phyloP scores from a whole-genome alignment of 1,140 invertebrate species.

The Melipona quadrifasciata region DNA sequence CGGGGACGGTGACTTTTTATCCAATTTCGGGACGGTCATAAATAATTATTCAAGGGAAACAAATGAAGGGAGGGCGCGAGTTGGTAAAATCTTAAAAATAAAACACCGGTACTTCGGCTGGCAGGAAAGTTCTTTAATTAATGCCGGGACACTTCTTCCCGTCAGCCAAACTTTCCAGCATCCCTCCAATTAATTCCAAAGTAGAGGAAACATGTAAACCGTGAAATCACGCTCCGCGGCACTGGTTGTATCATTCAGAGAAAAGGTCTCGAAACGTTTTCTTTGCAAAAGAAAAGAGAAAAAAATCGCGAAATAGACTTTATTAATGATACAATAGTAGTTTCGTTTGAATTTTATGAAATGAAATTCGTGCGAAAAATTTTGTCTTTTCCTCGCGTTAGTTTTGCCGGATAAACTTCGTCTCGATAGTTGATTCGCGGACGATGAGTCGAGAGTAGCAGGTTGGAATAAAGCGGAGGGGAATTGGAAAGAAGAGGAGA shows the following conservation, averaged over 20 bases:
- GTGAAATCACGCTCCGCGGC: neutral
- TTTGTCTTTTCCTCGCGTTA: neutral
- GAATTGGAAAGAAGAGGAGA: neutral
- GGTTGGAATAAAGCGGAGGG: slow-evolving; percentile 11
- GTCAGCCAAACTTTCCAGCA: neutral
- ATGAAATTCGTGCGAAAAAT: neutral
- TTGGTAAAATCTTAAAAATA: neutral
- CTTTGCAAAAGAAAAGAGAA: neutral
- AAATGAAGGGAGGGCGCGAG: neutral
- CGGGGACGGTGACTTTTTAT: no score
- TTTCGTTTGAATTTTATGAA: neutral
- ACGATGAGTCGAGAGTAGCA: neutral
- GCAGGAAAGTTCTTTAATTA: slow-evolving; percentile 32
- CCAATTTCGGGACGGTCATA: neutral
- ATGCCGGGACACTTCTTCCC: slow-evolving; percentile 20
- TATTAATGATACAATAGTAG: neutral
- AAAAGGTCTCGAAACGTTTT: neutral
- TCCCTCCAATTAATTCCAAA: slow-evolving; percentile 1
- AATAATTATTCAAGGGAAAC: slow-evolving; percentile 9
- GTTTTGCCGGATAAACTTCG: neutral
- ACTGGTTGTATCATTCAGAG: neutral
- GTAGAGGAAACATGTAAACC: slow-evolving; percentile 1
- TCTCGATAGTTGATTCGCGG: neutral
- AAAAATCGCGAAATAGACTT: neutral
- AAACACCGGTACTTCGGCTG: neutral